phyloP scores from a whole-genome alignment of 2,888 invertebrate species.

The Liposcelis brunnea region DNA sequence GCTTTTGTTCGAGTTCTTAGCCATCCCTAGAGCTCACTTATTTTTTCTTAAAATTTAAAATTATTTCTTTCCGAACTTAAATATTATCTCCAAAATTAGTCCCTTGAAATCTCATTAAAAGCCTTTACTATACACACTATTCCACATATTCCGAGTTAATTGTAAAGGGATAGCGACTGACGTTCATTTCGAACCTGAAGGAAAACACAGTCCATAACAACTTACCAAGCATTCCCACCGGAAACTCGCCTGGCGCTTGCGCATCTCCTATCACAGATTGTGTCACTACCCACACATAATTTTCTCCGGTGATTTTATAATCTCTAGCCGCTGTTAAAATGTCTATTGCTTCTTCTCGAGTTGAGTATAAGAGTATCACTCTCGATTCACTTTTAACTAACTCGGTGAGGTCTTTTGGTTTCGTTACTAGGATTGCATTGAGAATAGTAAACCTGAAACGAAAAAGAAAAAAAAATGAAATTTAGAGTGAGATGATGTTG shows the following conservation, averaged over 20 bases:
- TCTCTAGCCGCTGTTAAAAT: conserved; percentile 61
- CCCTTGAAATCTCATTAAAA: too few relatives aligned
- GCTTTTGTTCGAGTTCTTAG: too few relatives aligned
- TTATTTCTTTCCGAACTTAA: too few relatives aligned
- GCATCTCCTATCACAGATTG: conserved; percentile 75
- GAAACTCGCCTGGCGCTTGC: conserved; percentile 59
- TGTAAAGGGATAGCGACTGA: too few relatives aligned
- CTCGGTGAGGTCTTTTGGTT: conserved; percentile 57
- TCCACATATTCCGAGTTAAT: too few relatives aligned
- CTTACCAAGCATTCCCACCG: conserved; percentile 81
- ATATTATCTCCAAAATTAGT: too few relatives aligned
- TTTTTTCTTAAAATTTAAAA: too few relatives aligned
- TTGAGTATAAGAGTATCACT: conserved; percentile 83
- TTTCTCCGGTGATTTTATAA: conserved; percentile 68
- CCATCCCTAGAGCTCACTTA: too few relatives aligned
- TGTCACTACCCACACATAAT: conserved; percentile 93
- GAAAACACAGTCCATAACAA: conserved; percentile 15
- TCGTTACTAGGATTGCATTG: conserved; percentile 68
- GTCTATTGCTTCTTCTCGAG: conserved; percentile 68
- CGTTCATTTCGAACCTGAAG: too few relatives aligned
- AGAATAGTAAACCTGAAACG: conserved; percentile 66
- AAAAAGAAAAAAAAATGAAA: conserved; percentile 17
- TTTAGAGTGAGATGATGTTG: too few relatives aligned
- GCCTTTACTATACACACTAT: too few relatives aligned
- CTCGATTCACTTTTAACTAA: conserved; percentile 78